phyloP scores from a whole-genome alignment of 2,797 vertebrate genomes.

The Trachops cirrhosus region DNA sequence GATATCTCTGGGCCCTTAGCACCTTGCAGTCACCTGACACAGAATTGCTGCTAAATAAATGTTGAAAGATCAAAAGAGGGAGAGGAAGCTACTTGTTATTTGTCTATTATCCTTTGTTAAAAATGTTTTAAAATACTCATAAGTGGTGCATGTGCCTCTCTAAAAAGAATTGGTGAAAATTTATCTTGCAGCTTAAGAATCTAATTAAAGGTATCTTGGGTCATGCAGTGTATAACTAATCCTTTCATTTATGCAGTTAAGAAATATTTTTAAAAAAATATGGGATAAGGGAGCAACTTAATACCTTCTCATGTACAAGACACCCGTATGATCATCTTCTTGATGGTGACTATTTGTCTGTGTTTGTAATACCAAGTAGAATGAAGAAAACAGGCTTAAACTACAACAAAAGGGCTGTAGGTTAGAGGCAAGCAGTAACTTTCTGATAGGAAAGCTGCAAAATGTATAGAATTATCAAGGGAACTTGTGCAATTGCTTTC shows the following conservation, averaged over 20 bases:
- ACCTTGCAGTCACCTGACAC: background rate
- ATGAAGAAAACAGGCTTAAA: background rate
- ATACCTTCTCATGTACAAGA: background rate
- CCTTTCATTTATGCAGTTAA: constrained; percentile 19
- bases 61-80: background rate
- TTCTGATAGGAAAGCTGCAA: background rate
- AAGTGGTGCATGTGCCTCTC: background rate
- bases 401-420: background rate
- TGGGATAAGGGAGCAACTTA: background rate
- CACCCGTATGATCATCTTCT: background rate
- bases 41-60: background rate
- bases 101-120: constrained; percentile 7
- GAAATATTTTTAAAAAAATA: background rate
- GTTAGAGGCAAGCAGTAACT: background rate
- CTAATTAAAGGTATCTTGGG: constrained; percentile 17
- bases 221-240: constrained; percentile 18
- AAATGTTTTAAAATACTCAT: constrained; percentile 29
- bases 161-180: constrained; percentile 51
- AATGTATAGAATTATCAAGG: background rate
- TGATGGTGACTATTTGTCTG: background rate
- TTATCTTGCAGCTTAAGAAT: constrained; percentile 32
- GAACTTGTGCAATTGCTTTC: background rate
- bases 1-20: background rate
- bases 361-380: background rate
- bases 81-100: constrained; percentile 10